phyloP scores from a whole-genome alignment of 2,888 invertebrate genomes.

The Drosophila austrosaltans region DNA sequence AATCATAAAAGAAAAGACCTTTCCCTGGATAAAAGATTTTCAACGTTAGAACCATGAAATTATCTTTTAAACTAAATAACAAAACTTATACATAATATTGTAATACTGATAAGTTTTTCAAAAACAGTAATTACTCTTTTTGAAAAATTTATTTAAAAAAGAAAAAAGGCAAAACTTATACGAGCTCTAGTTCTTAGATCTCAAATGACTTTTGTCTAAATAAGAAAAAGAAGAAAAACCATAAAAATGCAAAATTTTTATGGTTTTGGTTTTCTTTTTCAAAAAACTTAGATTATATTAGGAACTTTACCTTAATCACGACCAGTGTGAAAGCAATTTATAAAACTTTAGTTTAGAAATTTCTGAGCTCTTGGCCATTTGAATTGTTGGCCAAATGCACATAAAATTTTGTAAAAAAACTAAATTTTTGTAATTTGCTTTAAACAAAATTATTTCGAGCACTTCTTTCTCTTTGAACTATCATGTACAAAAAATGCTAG shows the following conservation, averaged over 20 bases:
- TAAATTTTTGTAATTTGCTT: conserved; percentile 10
- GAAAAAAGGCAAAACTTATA: conserved; percentile 30
- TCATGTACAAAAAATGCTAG: conserved; percentile 68
- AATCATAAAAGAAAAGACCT: conserved; percentile 27
- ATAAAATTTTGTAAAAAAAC: conserved; percentile 48
- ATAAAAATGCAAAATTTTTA: conserved; percentile 19
- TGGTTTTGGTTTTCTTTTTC: conserved; percentile 48
- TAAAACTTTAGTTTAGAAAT: conserved; percentile 46
- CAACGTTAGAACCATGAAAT: conserved; percentile 43
- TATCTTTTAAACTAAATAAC: conserved; percentile 43
- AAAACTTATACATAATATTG: conserved; percentile 38
- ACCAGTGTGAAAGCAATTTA: conserved; percentile 59
- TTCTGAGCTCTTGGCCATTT: conserved; percentile 52
- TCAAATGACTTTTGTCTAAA: conserved; percentile 30
- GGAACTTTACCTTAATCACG: conserved; percentile 45
- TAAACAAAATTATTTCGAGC: conserved; percentile 43
- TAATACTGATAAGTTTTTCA: conserved; percentile 17
- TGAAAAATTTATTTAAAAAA: conserved; percentile 26
- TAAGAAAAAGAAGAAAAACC: conserved; percentile 17
- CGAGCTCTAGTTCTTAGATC: conserved; percentile 24
- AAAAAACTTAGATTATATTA: not conserved
- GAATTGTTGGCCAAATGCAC: conserved; percentile 39
- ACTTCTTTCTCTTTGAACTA: conserved; percentile 58
- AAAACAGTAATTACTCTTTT: not conserved
- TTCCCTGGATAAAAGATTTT: not conserved